Evolutionary conservation across 30 jellyfish, hydroid and myxozoan genomes (phyloP).

Genomic region (Mastigias papua): DNA sequence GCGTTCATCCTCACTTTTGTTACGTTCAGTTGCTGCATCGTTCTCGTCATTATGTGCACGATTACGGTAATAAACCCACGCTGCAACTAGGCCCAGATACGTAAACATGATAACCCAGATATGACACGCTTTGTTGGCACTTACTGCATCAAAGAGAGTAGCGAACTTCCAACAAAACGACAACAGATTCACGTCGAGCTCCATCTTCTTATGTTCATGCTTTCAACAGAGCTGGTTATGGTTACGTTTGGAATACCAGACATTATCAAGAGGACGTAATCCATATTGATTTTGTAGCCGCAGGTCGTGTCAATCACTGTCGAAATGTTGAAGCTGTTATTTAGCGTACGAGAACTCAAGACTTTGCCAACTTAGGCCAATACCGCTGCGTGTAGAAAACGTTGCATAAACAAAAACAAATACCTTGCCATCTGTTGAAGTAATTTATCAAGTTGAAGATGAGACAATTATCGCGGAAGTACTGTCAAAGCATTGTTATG

Average conservation of each 20-base stretch:
- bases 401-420: constrained; percentile 1
- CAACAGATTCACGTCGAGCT: not conserved
- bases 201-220: not conserved
- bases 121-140: constrained; percentile 33
- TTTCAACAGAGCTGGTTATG: constrained; percentile 25
- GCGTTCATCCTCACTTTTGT: constrained; percentile 14
- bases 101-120: constrained; percentile 64
- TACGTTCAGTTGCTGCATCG: constrained; percentile 3
- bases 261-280: constrained; percentile 31
- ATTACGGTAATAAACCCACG: constrained; percentile 55
- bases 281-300: constrained; percentile 59
- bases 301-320: constrained; percentile 57
- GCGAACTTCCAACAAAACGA: constrained; percentile 13
- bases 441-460: not conserved
- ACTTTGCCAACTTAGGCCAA: constrained; percentile 37
- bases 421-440: not conserved
- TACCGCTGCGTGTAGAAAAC: not conserved
- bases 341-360: not conserved
- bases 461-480: not conserved
- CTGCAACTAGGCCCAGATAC: constrained; percentile 70
- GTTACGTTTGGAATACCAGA: constrained; percentile 27
- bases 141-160: constrained; percentile 42
- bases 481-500: not conserved
- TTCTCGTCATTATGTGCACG: constrained; percentile 35
- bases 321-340: not conserved